These are phyloP conservation scores for Prietella phreatophila DNA, from an alignment of 2,113 vertebrate species.

Conservation along the genomic window DNA sequence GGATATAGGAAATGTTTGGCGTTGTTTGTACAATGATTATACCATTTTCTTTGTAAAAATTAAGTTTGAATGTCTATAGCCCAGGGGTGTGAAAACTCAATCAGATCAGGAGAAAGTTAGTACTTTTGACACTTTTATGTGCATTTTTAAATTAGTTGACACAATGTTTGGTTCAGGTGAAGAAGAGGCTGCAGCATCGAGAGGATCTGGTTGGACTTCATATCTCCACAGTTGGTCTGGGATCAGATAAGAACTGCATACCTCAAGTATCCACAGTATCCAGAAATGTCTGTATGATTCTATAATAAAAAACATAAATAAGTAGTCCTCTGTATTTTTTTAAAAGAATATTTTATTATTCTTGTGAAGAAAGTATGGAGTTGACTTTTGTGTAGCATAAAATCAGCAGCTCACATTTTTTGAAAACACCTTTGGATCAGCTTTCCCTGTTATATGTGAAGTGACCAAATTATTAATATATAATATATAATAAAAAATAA, in stretches of 20 bases:
- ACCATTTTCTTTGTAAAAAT: neutral
- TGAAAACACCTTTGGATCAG: neutral
- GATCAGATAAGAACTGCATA: slow-evolving; percentile 75
- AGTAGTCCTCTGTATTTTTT: neutral
- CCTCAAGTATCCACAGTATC: neutral
- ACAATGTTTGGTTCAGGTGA: slow-evolving; percentile 73
- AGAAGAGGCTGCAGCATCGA: slow-evolving; percentile 75
- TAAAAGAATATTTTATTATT: neutral
- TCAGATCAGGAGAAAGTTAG: neutral
- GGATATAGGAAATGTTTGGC: neutral
- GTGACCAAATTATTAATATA: neutral
- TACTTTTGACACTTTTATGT: neutral
- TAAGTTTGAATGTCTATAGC: neutral
- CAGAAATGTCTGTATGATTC: neutral
- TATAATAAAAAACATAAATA: neutral
- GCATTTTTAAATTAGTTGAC: neutral
- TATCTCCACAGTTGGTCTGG: slow-evolving; percentile 99
- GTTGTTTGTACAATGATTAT: neutral
- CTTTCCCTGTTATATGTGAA: slow-evolving; percentile 13
- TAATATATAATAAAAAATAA: neutral
- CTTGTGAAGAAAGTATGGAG: neutral
- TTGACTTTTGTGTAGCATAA: slow-evolving; percentile 1
- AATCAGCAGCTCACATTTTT: neutral
- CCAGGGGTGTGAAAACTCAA: neutral
- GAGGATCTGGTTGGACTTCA: slow-evolving; percentile 87